Percentiles rank a stretch among this genome's conserved stretches.
These are phyloP conservation scores for Synodontis membranacea DNA, from an alignment of 2,113 vertebrate species.

Conservation along the genomic window DNA sequence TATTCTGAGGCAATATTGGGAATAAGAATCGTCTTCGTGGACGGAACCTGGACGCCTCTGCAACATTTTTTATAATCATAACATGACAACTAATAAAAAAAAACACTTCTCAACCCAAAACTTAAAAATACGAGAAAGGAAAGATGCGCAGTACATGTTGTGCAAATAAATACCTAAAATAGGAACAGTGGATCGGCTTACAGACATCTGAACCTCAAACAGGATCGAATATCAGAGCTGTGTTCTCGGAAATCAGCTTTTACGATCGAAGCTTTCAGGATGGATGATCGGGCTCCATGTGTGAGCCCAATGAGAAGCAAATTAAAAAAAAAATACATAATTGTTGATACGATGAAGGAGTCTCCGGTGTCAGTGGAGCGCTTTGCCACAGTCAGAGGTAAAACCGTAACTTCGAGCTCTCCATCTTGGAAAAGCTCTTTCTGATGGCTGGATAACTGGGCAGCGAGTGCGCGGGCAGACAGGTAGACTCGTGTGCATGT, in stretches of 20 bases:
- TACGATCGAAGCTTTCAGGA: background rate
- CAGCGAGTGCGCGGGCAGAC: background rate
- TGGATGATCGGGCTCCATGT: background rate
- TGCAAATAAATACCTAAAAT: background rate
- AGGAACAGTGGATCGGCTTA: background rate
- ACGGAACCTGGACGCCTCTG: background rate
- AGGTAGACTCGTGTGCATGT: background rate
- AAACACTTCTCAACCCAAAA: too few species aligned
- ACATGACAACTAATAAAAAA: background rate
- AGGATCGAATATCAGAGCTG: background rate
- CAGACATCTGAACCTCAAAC: background rate
- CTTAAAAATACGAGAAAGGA: background rate
- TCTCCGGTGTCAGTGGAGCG: background rate
- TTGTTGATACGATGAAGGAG: background rate
- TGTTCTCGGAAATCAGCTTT: background rate
- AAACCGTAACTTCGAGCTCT: background rate
- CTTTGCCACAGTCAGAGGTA: background rate
- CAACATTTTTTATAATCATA: background rate
- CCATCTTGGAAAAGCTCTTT: background rate
- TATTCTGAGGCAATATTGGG: background rate
- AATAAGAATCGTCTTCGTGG: too few species aligned
- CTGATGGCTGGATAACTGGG: constrained; percentile 3
- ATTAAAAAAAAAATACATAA: background rate
- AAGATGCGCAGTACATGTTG: background rate
- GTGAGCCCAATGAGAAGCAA: background rate